Evolutionary conservation across 1,140 invertebrate genomes (phyloP).

Genomic region (Diabrotica undecimpunctata): DNA sequence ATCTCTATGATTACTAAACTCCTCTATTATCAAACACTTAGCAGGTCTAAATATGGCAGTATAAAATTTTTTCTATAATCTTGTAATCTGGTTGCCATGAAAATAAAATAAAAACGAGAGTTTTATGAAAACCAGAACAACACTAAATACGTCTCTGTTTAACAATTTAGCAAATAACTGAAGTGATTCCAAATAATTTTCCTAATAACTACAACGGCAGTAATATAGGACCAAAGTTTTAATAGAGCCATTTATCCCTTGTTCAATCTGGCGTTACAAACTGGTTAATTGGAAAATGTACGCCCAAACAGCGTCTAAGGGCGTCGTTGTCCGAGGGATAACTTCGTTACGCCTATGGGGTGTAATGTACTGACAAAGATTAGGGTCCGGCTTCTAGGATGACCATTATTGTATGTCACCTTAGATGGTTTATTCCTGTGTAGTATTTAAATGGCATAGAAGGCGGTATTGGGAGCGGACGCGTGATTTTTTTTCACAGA

Average conservation of each 20-base stretch:
- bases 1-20: too few species aligned
- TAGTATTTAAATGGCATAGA: too few species aligned
- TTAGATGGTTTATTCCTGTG: too few species aligned
- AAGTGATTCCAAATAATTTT: constrained; percentile 16
- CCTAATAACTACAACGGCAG: constrained; percentile 3
- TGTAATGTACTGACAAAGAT: constrained; percentile 7
- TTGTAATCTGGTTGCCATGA: neutral
- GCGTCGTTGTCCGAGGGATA: constrained; percentile 6
- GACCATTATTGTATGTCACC: too few species aligned
- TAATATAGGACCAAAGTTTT: constrained; percentile 9
- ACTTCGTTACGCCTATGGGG: neutral
- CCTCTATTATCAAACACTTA: too few species aligned
- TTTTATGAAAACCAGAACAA: too few species aligned
- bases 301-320: constrained; percentile 5
- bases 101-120: too few species aligned
- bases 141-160: neutral
- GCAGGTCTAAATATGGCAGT: too few species aligned
- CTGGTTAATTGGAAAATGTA: constrained; percentile 11
- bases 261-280: constrained; percentile 13
- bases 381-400: neutral
- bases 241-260: constrained; percentile 6
- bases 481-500: too few species aligned
- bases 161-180: constrained; percentile 6
- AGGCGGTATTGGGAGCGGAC: too few species aligned
- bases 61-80: neutral